Base-by-base conservation (phyloP, 2,113 vertebrate species). In the Pterocles burchelli region DNA sequence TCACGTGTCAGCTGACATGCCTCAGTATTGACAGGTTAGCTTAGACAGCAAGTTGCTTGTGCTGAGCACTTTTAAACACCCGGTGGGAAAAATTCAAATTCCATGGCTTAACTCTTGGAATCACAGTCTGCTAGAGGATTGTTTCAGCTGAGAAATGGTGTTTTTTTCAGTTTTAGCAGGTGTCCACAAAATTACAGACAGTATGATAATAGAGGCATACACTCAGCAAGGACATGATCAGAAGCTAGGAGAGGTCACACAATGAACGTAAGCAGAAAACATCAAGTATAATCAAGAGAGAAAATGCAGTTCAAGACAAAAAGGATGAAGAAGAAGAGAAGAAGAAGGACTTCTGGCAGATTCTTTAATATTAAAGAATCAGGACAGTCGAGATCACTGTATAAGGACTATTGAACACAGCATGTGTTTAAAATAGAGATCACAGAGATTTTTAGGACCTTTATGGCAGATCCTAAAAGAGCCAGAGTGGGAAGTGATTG, bases 41-140 rank as follows among this genome's bases (percentile, higher is more conserved):
- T 96, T 96, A 93, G 95, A 93, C 88, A 96, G 95, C 82, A 93
- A 95, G 89, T 97, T 96, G 90, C 91, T 97, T 91, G 82, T 93
- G 34, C 76, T 94, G 74, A 97, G 88, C 48, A 95, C 94, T 84
- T 84, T 97, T 92, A 89, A 98, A 96, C 63, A 97, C 79, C 46
- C 93, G 94, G n/a, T 97, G 95, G 96, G 95, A 97, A 78, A 95
- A 94, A 88, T 97, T 94, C 88, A 88, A 58, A 87, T 97, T 96
- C 96, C 88, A 88, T 0, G 2, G 87, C 80, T 93, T 95, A 94
- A 89, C 79, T 93, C 95, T 94, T 93, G 88, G 93, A 87, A 96
- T 97, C 65, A 97, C 41, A 93, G 87, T 87, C 91, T 85, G 90
- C 90, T 52, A 82, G 59, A 84, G 92, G 95, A 92, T 88, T 97